Percentiles rank a stretch among this genome's conserved stretches.
These are phyloP conservation scores for Ormyrus labotus DNA, from an alignment of 2,888 invertebrate species.

Conservation along the genomic window DNA sequence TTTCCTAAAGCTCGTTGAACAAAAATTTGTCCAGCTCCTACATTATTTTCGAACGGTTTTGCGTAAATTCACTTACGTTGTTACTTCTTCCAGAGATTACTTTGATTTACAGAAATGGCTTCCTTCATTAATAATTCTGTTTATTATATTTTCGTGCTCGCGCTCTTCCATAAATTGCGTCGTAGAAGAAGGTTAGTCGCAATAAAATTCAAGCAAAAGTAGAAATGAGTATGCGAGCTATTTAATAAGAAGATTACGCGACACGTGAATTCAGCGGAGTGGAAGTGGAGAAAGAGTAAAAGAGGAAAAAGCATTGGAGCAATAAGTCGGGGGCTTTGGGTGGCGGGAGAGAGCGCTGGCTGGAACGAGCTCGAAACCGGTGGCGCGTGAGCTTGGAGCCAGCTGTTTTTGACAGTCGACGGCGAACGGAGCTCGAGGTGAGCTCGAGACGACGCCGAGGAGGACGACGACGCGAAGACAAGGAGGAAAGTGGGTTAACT, in stretches of 20 bases:
- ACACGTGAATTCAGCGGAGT: constrained; percentile 9
- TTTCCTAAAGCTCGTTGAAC: too few species aligned
- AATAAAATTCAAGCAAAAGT: constrained; percentile 14
- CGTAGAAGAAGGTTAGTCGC: too few species aligned
- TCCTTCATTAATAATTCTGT: neutral
- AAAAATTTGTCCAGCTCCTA: too few species aligned
- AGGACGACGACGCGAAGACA: neutral
- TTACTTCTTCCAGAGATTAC: too few species aligned
- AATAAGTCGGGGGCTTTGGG: constrained; percentile 5
- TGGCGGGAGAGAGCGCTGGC: neutral
- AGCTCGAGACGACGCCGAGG: constrained; percentile 5
- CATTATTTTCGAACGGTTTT: too few species aligned
- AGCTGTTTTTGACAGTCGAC: constrained; percentile 23
- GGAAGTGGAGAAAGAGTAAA: neutral
- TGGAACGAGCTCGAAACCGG: neutral
- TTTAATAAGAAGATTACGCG: constrained; percentile 26
- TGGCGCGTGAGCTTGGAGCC: constrained; percentile 20
- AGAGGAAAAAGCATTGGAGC: neutral
- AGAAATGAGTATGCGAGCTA: constrained; percentile 14
- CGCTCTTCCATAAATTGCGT: neutral
- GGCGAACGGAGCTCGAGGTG: neutral
- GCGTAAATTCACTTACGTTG: too few species aligned
- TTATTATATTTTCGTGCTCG: neutral
- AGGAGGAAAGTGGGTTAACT: constrained; percentile 17
- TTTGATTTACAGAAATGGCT: too few species aligned